A percentile compares a stretch with the other conserved stretches of the same genome.
Evolutionary conservation across 2,888 invertebrate genomes (phyloP).

Genomic region (Allolobophora icterica): DNA sequence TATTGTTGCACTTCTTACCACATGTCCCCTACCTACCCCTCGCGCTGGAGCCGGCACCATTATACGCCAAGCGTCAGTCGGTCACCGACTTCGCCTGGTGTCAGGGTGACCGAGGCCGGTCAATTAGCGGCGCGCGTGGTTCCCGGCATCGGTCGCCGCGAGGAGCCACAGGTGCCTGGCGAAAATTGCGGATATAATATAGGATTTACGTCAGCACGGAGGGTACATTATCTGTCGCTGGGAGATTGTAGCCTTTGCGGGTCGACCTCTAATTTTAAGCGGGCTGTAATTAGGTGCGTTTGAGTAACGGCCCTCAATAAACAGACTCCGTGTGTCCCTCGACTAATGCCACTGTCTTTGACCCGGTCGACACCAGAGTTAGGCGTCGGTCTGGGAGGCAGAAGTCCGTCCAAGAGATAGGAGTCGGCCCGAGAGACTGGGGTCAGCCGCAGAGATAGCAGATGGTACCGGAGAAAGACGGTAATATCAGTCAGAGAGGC

Average conservation of each 20-base stretch:
- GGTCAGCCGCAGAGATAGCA: too few relatives aligned
- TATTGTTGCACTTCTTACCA: neutral
- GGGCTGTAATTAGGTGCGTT: neutral
- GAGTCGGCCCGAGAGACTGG: neutral
- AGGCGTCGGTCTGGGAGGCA: neutral
- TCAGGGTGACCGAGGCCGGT: neutral
- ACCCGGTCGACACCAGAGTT: neutral
- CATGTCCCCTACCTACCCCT: too few relatives aligned
- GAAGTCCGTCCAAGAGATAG: neutral
- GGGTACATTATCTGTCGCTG: neutral
- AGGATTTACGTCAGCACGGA: neutral
- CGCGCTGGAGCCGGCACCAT: neutral
- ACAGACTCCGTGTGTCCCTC: neutral
- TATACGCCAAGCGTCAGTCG: neutral
- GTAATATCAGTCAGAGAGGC: too few relatives aligned
- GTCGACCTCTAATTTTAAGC: neutral
- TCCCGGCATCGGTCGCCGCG: neutral
- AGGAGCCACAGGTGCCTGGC: slow-evolving; percentile 1
- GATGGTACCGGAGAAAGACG: too few relatives aligned
- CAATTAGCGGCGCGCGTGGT: neutral
- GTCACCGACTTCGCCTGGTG: neutral
- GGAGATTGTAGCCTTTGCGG: neutral
- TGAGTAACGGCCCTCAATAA: neutral
- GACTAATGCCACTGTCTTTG: slow-evolving; percentile 9
- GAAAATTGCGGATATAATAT: slow-evolving; percentile 14